Base-by-base conservation (phyloP, 2,888 invertebrate species). In the Melanophora roralis region DNA sequence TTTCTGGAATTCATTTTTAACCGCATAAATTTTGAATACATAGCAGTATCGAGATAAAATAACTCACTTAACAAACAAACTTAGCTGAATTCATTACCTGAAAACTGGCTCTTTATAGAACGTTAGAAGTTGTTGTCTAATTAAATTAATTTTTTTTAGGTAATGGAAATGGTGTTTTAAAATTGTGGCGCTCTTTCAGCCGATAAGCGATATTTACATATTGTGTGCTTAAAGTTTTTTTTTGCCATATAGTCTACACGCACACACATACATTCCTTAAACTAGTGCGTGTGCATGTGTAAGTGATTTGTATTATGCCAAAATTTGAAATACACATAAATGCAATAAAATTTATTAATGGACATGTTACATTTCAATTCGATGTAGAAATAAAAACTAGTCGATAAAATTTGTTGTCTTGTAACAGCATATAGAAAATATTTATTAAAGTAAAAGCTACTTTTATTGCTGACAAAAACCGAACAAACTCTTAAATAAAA, bases 311-410 rank as follows among this genome's bases (percentile, higher is more conserved):
- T 73, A 40, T 57, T 64, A 68, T 73, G 68, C 60, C 60, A 55
- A 78, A 47, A 62, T 62, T 69, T 76, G 62, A 76, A 76, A 68
- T 75, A 68, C 6, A 27, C 6, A 27, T 27, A 69, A 69, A 53
- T 62, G 64, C 60, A 75, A 80, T 80, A 80, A 76, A 80, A 80
- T 80, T 76, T 67, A 62, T 55, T 80, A 73, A 77, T 80, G 73
- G 80, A 77, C 64, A 80, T 76, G 73, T 73, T 62, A 73, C 62
- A 62, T 67, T 80, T 73, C 67, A 72, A 68, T 68, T 67, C 67
- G n/a, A 53, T 47, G 21, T 32, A 60, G 38, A 60, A 43, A 51
- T 7, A 36, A 75, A 67, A 75, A 67, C 23, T 23, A 45, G n/a
- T 68, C 3, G 4, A 38, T 16, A 14, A 11, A 43, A 8, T 19